These are phyloP conservation scores for Dynastes tityus DNA, from an alignment of 2,888 invertebrate species.

Conservation along the genomic window DNA sequence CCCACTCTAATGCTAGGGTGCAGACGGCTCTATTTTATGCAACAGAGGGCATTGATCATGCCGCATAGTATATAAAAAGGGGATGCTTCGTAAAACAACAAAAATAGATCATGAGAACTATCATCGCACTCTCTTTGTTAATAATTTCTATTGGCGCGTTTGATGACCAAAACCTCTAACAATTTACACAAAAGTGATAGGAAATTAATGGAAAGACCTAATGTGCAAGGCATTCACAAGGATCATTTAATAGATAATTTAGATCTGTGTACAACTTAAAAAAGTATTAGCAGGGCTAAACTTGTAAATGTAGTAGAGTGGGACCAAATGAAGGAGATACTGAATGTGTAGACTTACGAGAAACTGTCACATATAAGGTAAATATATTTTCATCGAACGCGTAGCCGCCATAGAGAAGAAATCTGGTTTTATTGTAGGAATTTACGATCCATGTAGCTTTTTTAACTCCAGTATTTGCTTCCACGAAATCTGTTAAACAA, in stretches of 20 bases:
- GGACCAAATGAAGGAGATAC: too few species aligned
- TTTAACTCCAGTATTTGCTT: background rate
- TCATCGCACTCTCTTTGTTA: background rate
- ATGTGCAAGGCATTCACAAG: too few species aligned
- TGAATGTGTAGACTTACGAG: too few species aligned
- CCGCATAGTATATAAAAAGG: constrained; percentile 27
- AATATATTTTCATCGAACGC: constrained; percentile 12
- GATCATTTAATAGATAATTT: too few species aligned
- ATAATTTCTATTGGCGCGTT: background rate
- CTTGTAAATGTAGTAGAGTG: too few species aligned
- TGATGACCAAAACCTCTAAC: background rate
- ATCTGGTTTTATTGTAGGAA: constrained; percentile 22
- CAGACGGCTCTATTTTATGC: constrained; percentile 29
- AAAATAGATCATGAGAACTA: constrained; percentile 34
- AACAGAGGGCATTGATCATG: constrained; percentile 10
- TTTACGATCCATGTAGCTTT: constrained; percentile 3
- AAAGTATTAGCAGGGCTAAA: too few species aligned
- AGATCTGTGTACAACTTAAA: too few species aligned
- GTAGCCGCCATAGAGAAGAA: constrained; percentile 2
- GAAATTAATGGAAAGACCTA: too few species aligned
- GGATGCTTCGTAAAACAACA: constrained; percentile 17
- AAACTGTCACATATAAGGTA: background rate
- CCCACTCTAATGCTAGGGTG: constrained; percentile 23
- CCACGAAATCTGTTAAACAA: too few species aligned
- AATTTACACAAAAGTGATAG: background rate